These are phyloP conservation scores for Istiophorus platypterus DNA, from an alignment of 2,113 vertebrate species.

Conservation along the genomic window DNA sequence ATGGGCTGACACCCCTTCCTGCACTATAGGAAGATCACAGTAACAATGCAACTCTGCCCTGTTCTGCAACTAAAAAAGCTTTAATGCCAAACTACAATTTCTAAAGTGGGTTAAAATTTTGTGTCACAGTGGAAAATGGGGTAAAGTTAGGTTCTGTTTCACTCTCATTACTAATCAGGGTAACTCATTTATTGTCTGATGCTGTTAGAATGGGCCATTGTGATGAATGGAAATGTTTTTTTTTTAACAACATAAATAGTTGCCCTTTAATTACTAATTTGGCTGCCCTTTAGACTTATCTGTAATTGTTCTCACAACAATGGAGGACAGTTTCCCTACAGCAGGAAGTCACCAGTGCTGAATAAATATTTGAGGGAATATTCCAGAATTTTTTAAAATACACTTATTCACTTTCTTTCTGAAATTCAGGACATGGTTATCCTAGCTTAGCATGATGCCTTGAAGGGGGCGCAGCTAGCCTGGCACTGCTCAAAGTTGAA, in stretches of 20 bases:
- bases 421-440: neutral
- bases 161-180: neutral
- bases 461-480: no score
- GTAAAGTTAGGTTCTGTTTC: neutral
- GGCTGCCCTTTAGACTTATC: neutral
- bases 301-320: neutral
- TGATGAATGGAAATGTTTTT: neutral
- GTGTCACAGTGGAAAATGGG: neutral
- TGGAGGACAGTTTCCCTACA: neutral
- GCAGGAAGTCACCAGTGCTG: no score
- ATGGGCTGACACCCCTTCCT: conserved; percentile 54
- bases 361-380: no score
- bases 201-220: neutral
- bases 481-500: no score
- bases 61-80: conserved; percentile 8
- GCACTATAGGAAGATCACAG: neutral
- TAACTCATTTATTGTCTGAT: neutral
- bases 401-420: no score
- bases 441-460: neutral
- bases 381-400: no score
- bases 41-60: conserved; percentile 4
- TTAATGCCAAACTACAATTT: neutral
- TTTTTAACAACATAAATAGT: neutral
- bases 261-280: neutral
- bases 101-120: neutral